Base-by-base conservation (phyloP, 2,797 vertebrate species). In the Phrynocephalus vlangalii region DNA sequence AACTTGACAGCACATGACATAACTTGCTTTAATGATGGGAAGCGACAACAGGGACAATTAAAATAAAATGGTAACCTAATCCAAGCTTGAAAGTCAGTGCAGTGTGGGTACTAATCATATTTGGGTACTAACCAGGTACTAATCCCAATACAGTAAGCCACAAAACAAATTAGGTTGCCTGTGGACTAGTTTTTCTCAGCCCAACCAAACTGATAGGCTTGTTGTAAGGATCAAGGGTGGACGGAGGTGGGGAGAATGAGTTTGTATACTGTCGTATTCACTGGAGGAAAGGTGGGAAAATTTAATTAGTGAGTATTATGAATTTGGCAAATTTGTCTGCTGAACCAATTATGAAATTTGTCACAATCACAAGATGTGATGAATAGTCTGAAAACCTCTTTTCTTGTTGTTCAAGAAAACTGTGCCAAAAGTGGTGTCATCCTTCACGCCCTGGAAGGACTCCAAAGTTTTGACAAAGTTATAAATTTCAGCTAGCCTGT, bases 291-390 rank as follows among this genome's bases (percentile, higher is more conserved):
- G 72, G 6, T 22, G 72, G 33, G 33, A 44, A 38, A 33, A 38
- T 28, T 52, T 52, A n/a, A 48, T 28, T 50, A 78, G 26, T 28
- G 52, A 84, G 82, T 22, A 56, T 86, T 71, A 38, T 26, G 30
- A 86, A 44, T 2, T 56, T 44, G 84, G 70, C 84, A 86, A 79
- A 79, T 79, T 70, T 15, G 5, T 71, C 50, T 85, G 50, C 66
- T 33, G n/a, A 79, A 85, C 60, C 70, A 79, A 70, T 85, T 79
- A 70, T 79, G 48, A 68, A 79, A 8, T 6, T 68, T 52, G 26
- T 28, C 44, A 13, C 38, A 44, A 68, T 33, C 16, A 79, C 9
- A 78, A 30, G 33, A 3, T 79, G n/a, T 79, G 20, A 78, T 87
- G 63, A 77, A 16, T 60, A 78, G 50, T 56, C 63, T 48, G 18